These are phyloP conservation scores for Pseudochirops cupreus DNA, from an alignment of 2,797 vertebrate genomes.

Conservation along the genomic window DNA sequence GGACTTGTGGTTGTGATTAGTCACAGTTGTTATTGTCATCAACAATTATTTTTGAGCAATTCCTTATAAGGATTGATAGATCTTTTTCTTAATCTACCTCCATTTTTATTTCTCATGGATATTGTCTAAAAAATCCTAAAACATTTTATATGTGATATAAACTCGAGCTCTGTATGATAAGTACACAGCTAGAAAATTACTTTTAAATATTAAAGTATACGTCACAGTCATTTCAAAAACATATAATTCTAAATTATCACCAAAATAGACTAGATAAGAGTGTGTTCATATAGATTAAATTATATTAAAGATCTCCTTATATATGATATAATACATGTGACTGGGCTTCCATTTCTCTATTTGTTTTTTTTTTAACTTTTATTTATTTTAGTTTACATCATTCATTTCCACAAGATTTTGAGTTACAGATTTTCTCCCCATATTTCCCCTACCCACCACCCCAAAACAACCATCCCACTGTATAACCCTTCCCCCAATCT, in stretches of 20 bases:
- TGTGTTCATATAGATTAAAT: not conserved
- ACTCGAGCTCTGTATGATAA: not conserved
- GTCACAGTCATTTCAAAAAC: conserved; percentile 7
- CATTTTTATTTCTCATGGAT: not conserved
- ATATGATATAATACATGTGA: not conserved
- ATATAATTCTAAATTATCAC: not conserved
- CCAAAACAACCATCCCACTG: too few relatives aligned
- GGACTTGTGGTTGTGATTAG: not conserved
- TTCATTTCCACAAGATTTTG: too few relatives aligned
- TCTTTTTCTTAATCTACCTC: not conserved
- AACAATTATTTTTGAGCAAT: not conserved
- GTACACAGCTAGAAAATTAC: not conserved
- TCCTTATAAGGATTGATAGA: not conserved
- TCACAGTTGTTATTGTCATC: not conserved
- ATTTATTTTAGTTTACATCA: too few relatives aligned
- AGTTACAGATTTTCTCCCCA: too few relatives aligned
- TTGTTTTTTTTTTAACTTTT: not conserved
- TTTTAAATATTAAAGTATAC: conserved; percentile 32
- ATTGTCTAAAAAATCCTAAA: conserved; percentile 1
- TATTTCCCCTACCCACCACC: too few relatives aligned
- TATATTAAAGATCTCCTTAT: conserved; percentile 22
- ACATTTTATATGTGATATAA: not conserved
- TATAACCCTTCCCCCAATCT: too few relatives aligned
- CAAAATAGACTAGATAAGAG: conserved; percentile 17
- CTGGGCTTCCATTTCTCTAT: not conserved